Evolutionary conservation across 1,140 invertebrate species (phyloP).

Genomic region (Dufourea novaeangliae): DNA sequence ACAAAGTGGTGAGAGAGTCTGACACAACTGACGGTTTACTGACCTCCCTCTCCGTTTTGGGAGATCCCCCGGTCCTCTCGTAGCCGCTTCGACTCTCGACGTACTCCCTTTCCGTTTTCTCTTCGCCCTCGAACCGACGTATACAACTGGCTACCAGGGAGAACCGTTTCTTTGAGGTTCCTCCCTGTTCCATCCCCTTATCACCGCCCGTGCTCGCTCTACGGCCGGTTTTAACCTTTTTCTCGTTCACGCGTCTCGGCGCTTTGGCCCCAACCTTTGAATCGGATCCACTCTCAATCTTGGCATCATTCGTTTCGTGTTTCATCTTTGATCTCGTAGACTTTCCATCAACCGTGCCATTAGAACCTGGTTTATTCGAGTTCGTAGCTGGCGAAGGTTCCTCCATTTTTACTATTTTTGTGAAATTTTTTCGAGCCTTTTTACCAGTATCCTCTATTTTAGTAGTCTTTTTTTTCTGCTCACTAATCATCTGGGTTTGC

Average conservation of each 20-base stretch:
- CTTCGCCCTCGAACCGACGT: conserved; percentile 76
- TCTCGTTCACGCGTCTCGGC: conserved; percentile 12
- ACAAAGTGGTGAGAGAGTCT: conserved; percentile 51
- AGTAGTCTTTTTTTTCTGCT: background rate
- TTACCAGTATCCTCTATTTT: background rate
- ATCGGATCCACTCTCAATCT: background rate
- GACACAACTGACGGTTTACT: conserved; percentile 70
- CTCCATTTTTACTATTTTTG: background rate
- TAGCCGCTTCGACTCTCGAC: conserved; percentile 62
- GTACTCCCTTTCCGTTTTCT: conserved; percentile 61
- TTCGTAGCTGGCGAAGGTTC: background rate
- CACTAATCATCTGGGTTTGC: background rate
- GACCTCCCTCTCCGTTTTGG: conserved; percentile 80
- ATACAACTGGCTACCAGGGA: conserved; percentile 79
- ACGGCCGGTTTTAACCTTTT: conserved; percentile 37
- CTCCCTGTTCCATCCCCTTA: conserved; percentile 36
- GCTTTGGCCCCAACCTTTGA: background rate
- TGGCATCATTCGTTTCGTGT: background rate
- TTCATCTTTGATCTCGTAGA: background rate
- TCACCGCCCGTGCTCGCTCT: conserved; percentile 52
- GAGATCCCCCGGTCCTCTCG: conserved; percentile 68
- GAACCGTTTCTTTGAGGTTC: conserved; percentile 72
- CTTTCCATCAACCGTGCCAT: background rate
- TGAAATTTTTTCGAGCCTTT: too few species aligned
- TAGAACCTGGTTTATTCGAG: background rate